These are phyloP conservation scores for Cyrtodaria siliqua DNA, from an alignment of 2,888 invertebrate species.

Conservation along the genomic window DNA sequence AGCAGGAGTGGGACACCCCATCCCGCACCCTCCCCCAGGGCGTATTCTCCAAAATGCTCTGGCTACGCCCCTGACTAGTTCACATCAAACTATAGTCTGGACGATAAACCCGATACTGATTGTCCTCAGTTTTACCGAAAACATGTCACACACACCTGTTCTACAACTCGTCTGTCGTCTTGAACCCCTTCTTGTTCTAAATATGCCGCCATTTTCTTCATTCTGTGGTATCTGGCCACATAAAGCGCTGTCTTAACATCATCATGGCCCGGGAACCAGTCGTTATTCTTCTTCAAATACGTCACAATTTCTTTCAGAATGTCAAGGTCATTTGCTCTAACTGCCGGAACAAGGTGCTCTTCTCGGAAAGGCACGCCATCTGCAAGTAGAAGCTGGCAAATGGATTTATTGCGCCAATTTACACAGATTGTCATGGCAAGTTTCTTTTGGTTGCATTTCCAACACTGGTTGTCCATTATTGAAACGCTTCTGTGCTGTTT, in stretches of 20 bases:
- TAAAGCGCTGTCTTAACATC: constrained; percentile 33
- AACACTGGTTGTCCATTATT: constrained; percentile 25
- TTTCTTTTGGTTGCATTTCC: constrained; percentile 58
- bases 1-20: too few relatives aligned
- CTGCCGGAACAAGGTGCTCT: constrained; percentile 47
- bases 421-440: constrained; percentile 51
- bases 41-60: too few relatives aligned
- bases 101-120: too few relatives aligned
- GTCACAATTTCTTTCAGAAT: constrained; percentile 31
- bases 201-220: constrained; percentile 24
- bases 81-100: too few relatives aligned
- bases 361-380: constrained; percentile 39
- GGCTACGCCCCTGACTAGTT: too few relatives aligned
- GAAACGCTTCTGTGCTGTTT: constrained; percentile 1
- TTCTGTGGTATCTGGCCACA: constrained; percentile 21
- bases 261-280: constrained; percentile 17
- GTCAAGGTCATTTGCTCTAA: constrained; percentile 45
- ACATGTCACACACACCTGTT: too few relatives aligned
- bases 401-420: constrained; percentile 39
- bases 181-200: constrained; percentile 42
- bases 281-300: constrained; percentile 25
- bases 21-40: too few relatives aligned
- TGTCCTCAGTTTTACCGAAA: too few relatives aligned
- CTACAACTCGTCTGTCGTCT: constrained; percentile 11
- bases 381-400: constrained; percentile 34